Evolutionary conservation across 2,888 invertebrate species (phyloP), one percentile per base, ranked within the genome.

Genomic region (Hypomecis atomaria): DNA sequence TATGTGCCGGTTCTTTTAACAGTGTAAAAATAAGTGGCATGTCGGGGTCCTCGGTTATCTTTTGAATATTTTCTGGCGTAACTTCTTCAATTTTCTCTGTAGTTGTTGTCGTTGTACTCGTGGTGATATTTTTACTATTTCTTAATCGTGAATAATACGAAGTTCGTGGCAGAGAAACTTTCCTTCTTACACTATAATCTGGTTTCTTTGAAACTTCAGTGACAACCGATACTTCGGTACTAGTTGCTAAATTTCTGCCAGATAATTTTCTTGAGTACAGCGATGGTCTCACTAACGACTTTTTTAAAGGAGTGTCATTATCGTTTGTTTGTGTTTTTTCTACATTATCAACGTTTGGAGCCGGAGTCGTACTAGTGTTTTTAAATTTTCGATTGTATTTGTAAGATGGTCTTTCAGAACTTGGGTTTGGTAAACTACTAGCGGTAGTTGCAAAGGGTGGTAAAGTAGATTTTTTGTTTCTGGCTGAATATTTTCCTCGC

Each of bases 311-410:
- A 55, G 71, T 78, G 58, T 67, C 83, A 34, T 72, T 70, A 69
- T 85, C 86, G 50, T 78, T 62, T 37, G 72, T 73, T 75, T 82
- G 87, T 36, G 45, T 78, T 70, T 84, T 84, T 36, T 67, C 63
- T 55, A 72, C 62, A 13, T 60, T 76, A 63, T 84, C 85, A 49
- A 63, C 63, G 62, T 73, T 80, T 5, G 88, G 75, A 50, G 78
- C 58, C 63, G 80, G 83, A 8, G 81, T 78, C 10, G 85, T 83
- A 34, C 87, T 82, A 34, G 83, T 81, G 11, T 76, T 69, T 81
- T 90, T 90, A 50, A 86, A 82, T 78, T 89, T 92, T 78, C 91
- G 85, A 59, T 73, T 90, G 67, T 82, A 92, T 74, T 90, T 92
- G 37, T 81, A 84, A 9, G 71, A 56, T 9, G 78, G 73, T 72